Evolutionary conservation across 2,888 invertebrate species (phyloP).

Genomic region (Antheraea assamensis): DNA sequence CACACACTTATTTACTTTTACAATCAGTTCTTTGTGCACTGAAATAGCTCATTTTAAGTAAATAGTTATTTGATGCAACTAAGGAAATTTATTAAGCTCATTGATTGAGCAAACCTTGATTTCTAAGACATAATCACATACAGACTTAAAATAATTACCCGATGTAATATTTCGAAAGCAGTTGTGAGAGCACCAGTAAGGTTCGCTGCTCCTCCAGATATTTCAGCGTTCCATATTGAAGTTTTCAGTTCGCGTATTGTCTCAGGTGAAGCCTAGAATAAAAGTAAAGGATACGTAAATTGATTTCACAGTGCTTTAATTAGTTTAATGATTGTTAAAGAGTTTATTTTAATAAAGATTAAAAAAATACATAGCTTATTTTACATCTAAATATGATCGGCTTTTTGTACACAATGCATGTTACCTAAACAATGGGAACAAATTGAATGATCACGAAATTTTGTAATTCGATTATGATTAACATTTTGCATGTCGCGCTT

Average conservation of each 20-base stretch:
- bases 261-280: slow-evolving; percentile 88
- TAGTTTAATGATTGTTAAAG: neutral
- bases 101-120: neutral
- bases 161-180: slow-evolving; percentile 95
- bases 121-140: neutral
- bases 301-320: no score
- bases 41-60: no score
- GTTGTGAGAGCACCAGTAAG: slow-evolving; percentile 95
- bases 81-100: no score
- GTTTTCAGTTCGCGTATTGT: slow-evolving; percentile 91
- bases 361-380: no score
- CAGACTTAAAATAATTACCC: slow-evolving; percentile 73
- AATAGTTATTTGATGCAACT: neutral
- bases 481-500: no score
- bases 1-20: neutral
- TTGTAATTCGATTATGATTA: no score
- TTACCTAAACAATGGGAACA: no score
- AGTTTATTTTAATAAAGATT: no score
- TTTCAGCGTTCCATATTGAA: slow-evolving; percentile 87
- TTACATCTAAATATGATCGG: no score
- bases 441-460: no score
- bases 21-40: no score
- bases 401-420: no score
- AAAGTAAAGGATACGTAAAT: neutral
- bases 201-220: slow-evolving; percentile 90